These are phyloP conservation scores for Lasioglossum marginatum DNA, from an alignment of 2,888 invertebrate species.

Conservation along the genomic window DNA sequence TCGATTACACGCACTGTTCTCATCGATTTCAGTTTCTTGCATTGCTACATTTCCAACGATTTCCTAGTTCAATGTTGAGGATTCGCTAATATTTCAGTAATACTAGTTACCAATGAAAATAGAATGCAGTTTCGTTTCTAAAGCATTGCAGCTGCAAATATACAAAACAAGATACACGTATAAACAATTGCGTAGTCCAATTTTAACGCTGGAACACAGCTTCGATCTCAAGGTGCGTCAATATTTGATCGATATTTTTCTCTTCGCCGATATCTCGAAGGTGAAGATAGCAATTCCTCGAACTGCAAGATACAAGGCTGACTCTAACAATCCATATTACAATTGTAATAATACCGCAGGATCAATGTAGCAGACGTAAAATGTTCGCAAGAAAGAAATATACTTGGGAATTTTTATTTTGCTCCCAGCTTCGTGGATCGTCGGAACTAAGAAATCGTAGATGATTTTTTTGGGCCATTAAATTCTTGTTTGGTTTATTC, in stretches of 20 bases:
- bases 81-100: background rate
- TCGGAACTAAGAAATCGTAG: background rate
- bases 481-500: slow-evolving; percentile 11
- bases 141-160: background rate
- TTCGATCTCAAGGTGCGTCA: background rate
- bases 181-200: background rate
- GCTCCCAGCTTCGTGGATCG: background rate
- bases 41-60: background rate
- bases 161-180: background rate
- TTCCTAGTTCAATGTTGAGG: background rate
- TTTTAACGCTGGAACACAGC: background rate
- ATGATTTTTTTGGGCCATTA: slow-evolving; percentile 1
- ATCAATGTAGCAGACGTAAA: background rate
- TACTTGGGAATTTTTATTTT: background rate
- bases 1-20: background rate
- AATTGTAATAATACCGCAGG: background rate
- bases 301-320: background rate
- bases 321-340: background rate
- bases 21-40: background rate
- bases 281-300: background rate
- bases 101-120: background rate
- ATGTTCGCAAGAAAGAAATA: background rate
- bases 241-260: slow-evolving; percentile 11
- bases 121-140: background rate
- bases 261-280: background rate